phyloP scores from a whole-genome alignment of 2,113 vertebrate species.

The Saccopteryx bilineata region DNA sequence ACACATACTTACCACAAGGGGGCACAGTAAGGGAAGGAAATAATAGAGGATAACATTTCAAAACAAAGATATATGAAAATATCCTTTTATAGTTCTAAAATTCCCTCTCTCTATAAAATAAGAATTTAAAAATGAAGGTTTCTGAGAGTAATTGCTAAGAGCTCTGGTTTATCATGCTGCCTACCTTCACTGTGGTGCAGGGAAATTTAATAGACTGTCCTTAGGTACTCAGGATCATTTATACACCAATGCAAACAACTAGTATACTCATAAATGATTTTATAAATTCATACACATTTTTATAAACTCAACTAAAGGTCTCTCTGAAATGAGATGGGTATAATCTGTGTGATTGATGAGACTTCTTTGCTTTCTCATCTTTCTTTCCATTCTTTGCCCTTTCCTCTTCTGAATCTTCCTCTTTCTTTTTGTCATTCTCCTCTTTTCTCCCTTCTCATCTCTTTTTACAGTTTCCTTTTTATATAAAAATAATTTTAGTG shows the following conservation, averaged over 20 bases:
- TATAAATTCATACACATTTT: not conserved
- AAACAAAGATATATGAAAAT: constrained; percentile 38
- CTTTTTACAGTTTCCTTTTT: not conserved
- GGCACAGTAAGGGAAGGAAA: constrained; percentile 84
- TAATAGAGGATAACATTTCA: not conserved
- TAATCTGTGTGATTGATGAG: not conserved
- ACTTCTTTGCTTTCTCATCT: not conserved
- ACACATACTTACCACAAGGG: constrained; percentile 85
- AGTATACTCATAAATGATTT: not conserved
- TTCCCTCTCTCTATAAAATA: not conserved
- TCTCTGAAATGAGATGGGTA: not conserved
- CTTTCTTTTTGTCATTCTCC: not conserved
- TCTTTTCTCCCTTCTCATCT: not conserved
- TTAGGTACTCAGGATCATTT: not conserved
- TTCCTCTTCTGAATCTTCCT: not conserved
- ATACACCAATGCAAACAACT: not conserved
- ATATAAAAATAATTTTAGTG: not conserved
- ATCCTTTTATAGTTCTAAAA: not conserved
- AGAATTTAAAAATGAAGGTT: not conserved
- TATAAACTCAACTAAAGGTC: not conserved
- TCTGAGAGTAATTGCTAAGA: not conserved
- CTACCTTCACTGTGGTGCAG: accelerated
- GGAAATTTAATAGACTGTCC: not conserved
- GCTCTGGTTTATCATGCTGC: accelerated
- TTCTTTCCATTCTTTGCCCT: not conserved